Percentiles rank a stretch among this genome's conserved stretches.
These are phyloP conservation scores for Hydra vulgaris DNA, from an alignment of 30 jellyfish, hydroid and myxozoan genomes.

Conservation along the genomic window DNA sequence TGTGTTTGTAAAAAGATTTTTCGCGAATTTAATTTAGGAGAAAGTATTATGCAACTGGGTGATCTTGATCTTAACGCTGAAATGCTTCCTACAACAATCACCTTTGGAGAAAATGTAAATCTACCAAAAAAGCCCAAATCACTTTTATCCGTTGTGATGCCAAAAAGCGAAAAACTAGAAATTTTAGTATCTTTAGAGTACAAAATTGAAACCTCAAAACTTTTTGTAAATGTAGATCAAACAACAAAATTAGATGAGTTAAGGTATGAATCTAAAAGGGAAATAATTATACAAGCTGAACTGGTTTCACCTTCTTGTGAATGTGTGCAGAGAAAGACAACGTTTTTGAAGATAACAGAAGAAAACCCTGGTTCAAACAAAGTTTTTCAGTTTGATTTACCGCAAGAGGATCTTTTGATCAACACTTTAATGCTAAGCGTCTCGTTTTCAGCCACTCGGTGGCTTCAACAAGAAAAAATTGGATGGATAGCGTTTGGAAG, in stretches of 20 bases:
- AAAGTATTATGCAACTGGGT: constrained; percentile 64
- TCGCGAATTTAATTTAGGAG: constrained; percentile 75
- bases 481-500: constrained; percentile 98
- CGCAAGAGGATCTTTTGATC: constrained; percentile 68
- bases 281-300: constrained; percentile 84
- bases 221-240: constrained; percentile 69
- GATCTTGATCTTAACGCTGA: constrained; percentile 75
- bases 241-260: constrained; percentile 73
- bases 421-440: constrained; percentile 92
- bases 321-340: constrained; percentile 90
- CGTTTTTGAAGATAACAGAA: constrained; percentile 60
- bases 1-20: constrained; percentile 56
- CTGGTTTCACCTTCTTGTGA: constrained; percentile 83
- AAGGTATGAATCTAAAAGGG: constrained; percentile 71
- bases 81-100: constrained; percentile 78
- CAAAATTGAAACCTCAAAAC: constrained; percentile 52
- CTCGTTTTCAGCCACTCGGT: constrained; percentile 79
- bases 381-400: constrained; percentile 58
- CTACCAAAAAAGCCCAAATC: constrained; percentile 35
- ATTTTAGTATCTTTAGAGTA: constrained; percentile 76
- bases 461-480: constrained; percentile 90
- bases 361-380: constrained; percentile 92
- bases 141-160: constrained; percentile 68
- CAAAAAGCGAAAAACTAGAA: constrained; percentile 86
- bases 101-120: constrained; percentile 49